A percentile compares a stretch with the other conserved stretches of the same genome.
Evolutionary conservation across 2,113 vertebrate species (phyloP).

Genomic region (Syngnathus typhle): DNA sequence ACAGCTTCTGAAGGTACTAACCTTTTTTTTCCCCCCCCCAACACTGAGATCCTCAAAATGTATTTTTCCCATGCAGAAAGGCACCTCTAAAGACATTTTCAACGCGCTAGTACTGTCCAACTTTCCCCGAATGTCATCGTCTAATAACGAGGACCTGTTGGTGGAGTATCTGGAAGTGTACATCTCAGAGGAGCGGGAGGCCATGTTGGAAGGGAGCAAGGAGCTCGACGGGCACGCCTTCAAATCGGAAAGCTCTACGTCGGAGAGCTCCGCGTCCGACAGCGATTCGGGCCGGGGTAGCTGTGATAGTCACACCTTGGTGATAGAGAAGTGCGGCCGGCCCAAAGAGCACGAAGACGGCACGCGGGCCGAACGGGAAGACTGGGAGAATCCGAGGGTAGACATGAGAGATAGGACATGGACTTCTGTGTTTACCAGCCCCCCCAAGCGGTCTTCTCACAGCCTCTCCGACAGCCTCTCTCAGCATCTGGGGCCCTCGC

Average conservation of each 20-base stretch:
- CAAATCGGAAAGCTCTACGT: conserved; percentile 61
- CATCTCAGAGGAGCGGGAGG: conserved; percentile 74
- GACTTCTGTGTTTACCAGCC: conserved; percentile 64
- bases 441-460: conserved; percentile 27
- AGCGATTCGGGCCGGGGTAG: conserved; percentile 85
- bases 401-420: conserved; percentile 61
- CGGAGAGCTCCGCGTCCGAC: conserved; percentile 67
- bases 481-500: conserved; percentile 20
- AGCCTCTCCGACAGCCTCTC: conserved; percentile 38
- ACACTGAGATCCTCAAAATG: too few relatives aligned
- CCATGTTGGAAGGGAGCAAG: conserved; percentile 71
- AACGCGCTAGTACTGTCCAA: conserved; percentile 78
- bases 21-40: neutral
- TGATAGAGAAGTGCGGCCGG: conserved; percentile 73
- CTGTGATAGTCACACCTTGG: conserved; percentile 83
- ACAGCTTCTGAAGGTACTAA: conserved; percentile 81
- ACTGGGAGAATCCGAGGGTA: conserved; percentile 35
- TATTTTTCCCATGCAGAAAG: conserved; percentile 63
- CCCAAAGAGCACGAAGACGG: conserved; percentile 37
- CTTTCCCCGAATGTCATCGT: conserved; percentile 72
- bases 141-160: conserved; percentile 80
- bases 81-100: conserved; percentile 81
- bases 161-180: conserved; percentile 87
- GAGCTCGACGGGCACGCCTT: conserved; percentile 41
- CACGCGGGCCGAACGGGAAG: neutral